Evolutionary conservation across 2,113 vertebrate genomes (phyloP).

Genomic region (Fregata magnificens): DNA sequence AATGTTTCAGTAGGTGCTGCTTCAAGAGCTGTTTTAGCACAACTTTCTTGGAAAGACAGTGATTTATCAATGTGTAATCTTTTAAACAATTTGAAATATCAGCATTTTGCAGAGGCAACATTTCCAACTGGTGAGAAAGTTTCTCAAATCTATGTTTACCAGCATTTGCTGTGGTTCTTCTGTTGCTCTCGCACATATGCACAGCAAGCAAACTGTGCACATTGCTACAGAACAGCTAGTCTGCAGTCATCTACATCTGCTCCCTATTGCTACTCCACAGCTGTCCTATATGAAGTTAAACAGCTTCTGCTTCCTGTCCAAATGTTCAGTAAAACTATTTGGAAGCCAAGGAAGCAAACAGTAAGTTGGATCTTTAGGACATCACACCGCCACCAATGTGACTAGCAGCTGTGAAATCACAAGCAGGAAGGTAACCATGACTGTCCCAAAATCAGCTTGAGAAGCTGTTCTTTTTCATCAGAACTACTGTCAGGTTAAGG

Average conservation of each 20-base stretch:
- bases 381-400: not conserved
- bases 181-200: not conserved
- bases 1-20: not conserved
- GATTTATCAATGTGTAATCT: not conserved
- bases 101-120: not conserved
- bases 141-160: not conserved
- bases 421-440: not conserved
- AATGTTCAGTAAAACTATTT: not conserved
- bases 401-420: not conserved
- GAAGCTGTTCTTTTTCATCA: not conserved
- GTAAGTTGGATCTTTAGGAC: not conserved
- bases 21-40: not conserved
- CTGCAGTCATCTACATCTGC: not conserved
- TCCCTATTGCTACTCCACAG: not conserved
- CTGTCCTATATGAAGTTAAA: not conserved
- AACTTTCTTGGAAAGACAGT: not conserved
- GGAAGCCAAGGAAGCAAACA: not conserved
- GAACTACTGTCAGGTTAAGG: not conserved
- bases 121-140: not conserved
- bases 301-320: not conserved
- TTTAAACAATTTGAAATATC: not conserved
- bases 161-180: not conserved
- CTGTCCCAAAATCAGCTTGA: not conserved
- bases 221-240: fast-evolving
- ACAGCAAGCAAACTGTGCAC: not conserved